These are phyloP conservation scores for Halocynthia roretzi DNA, from an alignment of 23 tunicate genomes.

Conservation along the genomic window DNA sequence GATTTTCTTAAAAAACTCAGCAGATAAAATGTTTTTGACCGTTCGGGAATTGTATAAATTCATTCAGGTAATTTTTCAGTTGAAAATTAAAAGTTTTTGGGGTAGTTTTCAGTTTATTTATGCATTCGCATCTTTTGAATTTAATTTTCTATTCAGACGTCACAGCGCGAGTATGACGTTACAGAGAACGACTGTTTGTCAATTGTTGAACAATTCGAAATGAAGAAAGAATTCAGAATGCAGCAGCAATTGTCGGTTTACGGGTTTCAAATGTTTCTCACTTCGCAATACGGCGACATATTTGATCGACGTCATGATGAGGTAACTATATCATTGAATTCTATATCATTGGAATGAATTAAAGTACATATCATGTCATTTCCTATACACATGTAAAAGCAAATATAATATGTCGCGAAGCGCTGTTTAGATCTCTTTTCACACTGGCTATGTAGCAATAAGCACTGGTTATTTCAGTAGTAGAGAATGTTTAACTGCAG, in stretches of 20 bases:
- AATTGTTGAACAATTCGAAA: constrained; percentile 56
- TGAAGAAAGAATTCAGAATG: constrained; percentile 31
- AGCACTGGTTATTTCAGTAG: too few relatives aligned
- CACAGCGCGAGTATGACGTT: constrained; percentile 68
- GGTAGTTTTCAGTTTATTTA: neutral
- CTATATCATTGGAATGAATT: too few relatives aligned
- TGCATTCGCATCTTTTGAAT: neutral
- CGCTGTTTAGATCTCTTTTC: too few relatives aligned
- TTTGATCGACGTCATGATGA: constrained; percentile 78
- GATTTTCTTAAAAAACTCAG: constrained; percentile 45
- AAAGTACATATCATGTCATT: too few relatives aligned
- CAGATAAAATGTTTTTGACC: constrained; percentile 37
- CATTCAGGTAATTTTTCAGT: constrained; percentile 31
- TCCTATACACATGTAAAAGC: too few relatives aligned
- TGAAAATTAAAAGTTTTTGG: neutral
- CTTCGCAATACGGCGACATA: constrained; percentile 52
- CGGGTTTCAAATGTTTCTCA: constrained; percentile 55
- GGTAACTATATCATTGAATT: constrained; percentile 19
- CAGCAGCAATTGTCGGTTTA: constrained; percentile 26
- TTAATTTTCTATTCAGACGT: constrained; percentile 40
- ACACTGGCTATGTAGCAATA: too few relatives aligned
- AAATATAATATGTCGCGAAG: too few relatives aligned
- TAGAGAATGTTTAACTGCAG: too few relatives aligned
- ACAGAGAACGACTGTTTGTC: constrained; percentile 46
- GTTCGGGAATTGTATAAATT: constrained; percentile 60